These are phyloP conservation scores for Cephalopterus ornatus DNA, from an alignment of 2,113 vertebrate genomes.

Conservation along the genomic window DNA sequence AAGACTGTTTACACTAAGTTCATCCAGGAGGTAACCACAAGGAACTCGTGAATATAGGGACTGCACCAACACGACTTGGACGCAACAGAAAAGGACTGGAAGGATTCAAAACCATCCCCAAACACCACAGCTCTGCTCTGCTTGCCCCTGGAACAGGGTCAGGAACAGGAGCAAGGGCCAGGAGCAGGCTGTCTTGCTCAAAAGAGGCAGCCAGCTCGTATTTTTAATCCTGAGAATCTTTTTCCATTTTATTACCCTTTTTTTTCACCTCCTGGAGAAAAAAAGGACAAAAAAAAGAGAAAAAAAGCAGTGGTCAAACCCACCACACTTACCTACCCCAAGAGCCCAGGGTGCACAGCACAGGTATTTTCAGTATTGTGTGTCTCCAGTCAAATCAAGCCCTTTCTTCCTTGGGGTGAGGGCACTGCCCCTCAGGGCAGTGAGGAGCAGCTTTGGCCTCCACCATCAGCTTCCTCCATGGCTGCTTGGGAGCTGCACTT, in stretches of 20 bases:
- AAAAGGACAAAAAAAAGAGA: rapidly evolving
- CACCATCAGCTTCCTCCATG: background rate
- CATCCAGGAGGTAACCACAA: background rate
- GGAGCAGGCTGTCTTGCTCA: background rate
- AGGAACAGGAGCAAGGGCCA: background rate
- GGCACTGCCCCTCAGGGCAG: background rate
- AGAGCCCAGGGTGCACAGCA: rapidly evolving
- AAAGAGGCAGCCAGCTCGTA: background rate
- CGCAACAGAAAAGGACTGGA: background rate
- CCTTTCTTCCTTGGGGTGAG: rapidly evolving
- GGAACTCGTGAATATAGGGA: background rate
- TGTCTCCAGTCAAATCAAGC: background rate
- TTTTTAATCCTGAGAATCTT: background rate
- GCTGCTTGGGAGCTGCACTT: rapidly evolving
- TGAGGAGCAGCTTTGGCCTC: rapidly evolving
- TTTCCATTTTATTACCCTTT: background rate
- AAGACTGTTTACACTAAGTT: background rate
- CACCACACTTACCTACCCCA: background rate
- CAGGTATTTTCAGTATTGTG: too few species aligned
- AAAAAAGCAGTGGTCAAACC: rapidly evolving
- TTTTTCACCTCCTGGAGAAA: background rate
- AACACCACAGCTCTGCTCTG: background rate
- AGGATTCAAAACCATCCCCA: background rate
- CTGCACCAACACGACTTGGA: rapidly evolving
- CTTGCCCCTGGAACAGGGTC: rapidly evolving